Conservation (phyloP, 2,888 invertebrate genomes). For the Epinotia ramella region DNA sequence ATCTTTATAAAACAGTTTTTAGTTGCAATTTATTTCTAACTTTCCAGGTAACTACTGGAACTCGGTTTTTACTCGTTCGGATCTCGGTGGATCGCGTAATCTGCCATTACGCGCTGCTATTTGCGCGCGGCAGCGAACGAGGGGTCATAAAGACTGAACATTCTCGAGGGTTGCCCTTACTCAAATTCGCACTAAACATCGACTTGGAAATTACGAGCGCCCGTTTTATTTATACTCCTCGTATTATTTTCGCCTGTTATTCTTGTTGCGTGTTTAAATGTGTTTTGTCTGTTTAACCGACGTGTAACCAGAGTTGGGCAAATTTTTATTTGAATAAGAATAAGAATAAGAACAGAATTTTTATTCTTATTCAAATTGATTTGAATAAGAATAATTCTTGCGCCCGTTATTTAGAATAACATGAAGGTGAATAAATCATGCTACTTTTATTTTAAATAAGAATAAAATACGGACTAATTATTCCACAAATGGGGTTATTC, state of each 20-base stretch:
- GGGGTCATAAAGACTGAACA: slow-evolving; percentile 49
- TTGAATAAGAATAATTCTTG: too few species aligned
- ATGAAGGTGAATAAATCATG: too few species aligned
- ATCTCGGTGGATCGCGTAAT: slow-evolving; percentile 60
- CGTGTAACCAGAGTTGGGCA: too few species aligned
- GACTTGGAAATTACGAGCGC: slow-evolving; percentile 45
- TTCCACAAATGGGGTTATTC: too few species aligned
- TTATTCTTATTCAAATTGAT: too few species aligned
- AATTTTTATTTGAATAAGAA: too few species aligned
- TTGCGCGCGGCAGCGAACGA: slow-evolving; percentile 48
- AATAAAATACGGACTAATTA: too few species aligned
- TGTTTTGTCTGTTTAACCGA: slow-evolving; percentile 26
- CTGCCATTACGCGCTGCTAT: slow-evolving; percentile 57
- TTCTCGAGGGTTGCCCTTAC: slow-evolving; percentile 46
- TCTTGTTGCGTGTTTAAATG: slow-evolving; percentile 43
- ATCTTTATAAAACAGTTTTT: slow-evolving; percentile 7
- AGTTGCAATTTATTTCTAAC: slow-evolving; percentile 3
- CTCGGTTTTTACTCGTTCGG: slow-evolving; percentile 50
- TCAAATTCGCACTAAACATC: slow-evolving; percentile 47
- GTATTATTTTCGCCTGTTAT: slow-evolving; percentile 44
- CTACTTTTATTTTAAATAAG: too few species aligned
- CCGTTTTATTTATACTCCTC: slow-evolving; percentile 43
- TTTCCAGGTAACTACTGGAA: slow-evolving; percentile 54
- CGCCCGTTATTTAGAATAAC: too few species aligned
- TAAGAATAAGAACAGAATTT: too few species aligned